These are phyloP conservation scores for Hirtodrosophila cameraria DNA, from an alignment of 2,888 invertebrate genomes.

Conservation along the genomic window DNA sequence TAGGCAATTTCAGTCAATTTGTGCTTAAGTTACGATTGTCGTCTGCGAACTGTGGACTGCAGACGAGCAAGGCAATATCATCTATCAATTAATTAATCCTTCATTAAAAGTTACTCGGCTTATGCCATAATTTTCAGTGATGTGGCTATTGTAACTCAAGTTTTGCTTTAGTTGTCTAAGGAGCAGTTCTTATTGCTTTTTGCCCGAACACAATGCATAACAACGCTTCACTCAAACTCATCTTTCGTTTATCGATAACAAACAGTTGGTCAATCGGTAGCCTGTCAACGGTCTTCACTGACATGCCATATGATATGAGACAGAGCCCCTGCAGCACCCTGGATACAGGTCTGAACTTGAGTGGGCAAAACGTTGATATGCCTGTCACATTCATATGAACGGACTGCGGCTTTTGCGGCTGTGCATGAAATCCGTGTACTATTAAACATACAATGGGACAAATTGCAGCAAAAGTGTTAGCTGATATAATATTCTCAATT, in stretches of 20 bases:
- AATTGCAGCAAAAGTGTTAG: background rate
- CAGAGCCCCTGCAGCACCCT: too few relatives aligned
- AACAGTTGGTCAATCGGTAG: too few relatives aligned
- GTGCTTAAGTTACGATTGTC: constrained; percentile 33
- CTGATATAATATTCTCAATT: too few relatives aligned
- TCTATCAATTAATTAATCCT: constrained; percentile 70
- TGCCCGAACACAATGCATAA: background rate
- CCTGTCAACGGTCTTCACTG: background rate
- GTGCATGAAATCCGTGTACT: constrained; percentile 21
- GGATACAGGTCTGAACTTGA: constrained; percentile 7
- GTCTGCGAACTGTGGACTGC: background rate
- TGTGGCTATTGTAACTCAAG: constrained; percentile 42
- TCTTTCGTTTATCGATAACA: constrained; percentile 7
- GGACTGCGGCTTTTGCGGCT: constrained; percentile 43
- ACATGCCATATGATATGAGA: constrained; percentile 20
- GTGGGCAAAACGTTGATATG: too few relatives aligned
- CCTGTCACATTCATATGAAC: constrained; percentile 37
- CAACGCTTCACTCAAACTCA: too few relatives aligned
- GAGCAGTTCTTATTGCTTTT: background rate
- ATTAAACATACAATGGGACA: constrained; percentile 28
- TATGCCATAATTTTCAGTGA: constrained; percentile 6
- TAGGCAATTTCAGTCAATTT: constrained; percentile 63
- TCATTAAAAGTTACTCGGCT: constrained; percentile 45
- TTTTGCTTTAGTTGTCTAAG: constrained; percentile 7
- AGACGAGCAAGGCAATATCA: constrained; percentile 38